Evolutionary conservation across 2,113 vertebrate genomes (phyloP), one percentile per base, ranked within the genome.

Genomic region (Forbesichthys agassizii): DNA sequence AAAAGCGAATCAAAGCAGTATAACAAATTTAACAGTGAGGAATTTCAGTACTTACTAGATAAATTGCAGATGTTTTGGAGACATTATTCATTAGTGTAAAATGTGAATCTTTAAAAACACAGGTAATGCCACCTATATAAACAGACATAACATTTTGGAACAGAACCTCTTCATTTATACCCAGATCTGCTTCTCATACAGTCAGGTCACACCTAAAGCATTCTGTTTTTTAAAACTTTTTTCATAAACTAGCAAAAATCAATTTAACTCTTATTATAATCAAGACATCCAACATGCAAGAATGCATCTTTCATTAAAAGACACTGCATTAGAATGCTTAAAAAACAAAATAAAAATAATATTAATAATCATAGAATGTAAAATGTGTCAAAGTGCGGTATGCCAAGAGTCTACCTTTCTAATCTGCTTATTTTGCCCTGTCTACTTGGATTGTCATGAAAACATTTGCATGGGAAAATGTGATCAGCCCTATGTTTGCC

Each of bases 341-440:
- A 89, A 79, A 88, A 89, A 77, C 87, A 73, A 89, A 87, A 89
- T 82, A 79, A 68, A 42, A 42, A 42, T 42, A 42, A 42, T 42
- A 20, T 20, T 20, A 42, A 42, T 42, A 42, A 42, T 42, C 36
- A 27, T 27, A 42, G 36, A 42, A 89, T 80, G 86, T 89, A 86
- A 91, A 92, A 91, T 88, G 76, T 81, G 86, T 90, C 88, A 93
- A 93, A 93, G 92, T 93, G 91, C 92, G 77, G 88, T 88, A 90
- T 86, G 87, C 88, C 85, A 88, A 88, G 83, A 87, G 79, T 87
- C 74, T 81, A 79, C 76, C 74, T 69, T 83, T 76, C 83, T 82
- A 78, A 76, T 77, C 69, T 71, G 86, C 86, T 69, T 52, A 77
- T 72, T 84, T 79, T 84, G 83, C 82, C 75, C 79, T 80, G 78